phyloP scores from a whole-genome alignment of 2,113 vertebrate species.

The Butorides virescens region DNA sequence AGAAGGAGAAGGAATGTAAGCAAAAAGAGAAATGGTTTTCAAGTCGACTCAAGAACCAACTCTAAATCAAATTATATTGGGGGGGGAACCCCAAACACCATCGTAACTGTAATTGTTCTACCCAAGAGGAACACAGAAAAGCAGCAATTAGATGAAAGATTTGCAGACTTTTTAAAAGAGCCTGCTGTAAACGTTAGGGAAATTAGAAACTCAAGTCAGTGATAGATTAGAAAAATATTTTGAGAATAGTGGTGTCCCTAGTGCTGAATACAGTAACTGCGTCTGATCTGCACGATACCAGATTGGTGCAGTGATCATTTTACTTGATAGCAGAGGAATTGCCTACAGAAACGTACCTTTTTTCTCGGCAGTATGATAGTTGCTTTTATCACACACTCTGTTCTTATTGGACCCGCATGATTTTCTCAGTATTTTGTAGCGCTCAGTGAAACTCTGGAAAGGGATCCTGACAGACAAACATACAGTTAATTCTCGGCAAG shows the following conservation, averaged over 20 bases:
- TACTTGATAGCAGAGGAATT: neutral
- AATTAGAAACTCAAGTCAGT: neutral
- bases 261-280: neutral
- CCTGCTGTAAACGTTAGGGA: neutral
- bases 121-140: neutral
- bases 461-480: constrained; percentile 78
- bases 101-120: neutral
- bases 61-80: neutral
- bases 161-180: neutral
- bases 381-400: neutral
- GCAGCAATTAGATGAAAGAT: neutral
- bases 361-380: neutral
- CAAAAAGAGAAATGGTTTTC: constrained; percentile 29
- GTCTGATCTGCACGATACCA: accelerated
- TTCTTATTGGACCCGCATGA: neutral
- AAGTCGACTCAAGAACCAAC: neutral
- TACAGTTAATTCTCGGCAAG: neutral
- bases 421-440: constrained; percentile 79
- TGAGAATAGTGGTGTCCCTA: neutral
- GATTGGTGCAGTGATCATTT: neutral
- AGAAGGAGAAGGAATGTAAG: constrained; percentile 16
- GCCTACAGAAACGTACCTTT: neutral
- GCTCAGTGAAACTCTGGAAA: constrained; percentile 81
- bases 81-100: neutral
- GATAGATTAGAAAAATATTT: neutral